Base-by-base conservation (phyloP, 2,113 vertebrate genomes). In the Engraulis encrasicolus region DNA sequence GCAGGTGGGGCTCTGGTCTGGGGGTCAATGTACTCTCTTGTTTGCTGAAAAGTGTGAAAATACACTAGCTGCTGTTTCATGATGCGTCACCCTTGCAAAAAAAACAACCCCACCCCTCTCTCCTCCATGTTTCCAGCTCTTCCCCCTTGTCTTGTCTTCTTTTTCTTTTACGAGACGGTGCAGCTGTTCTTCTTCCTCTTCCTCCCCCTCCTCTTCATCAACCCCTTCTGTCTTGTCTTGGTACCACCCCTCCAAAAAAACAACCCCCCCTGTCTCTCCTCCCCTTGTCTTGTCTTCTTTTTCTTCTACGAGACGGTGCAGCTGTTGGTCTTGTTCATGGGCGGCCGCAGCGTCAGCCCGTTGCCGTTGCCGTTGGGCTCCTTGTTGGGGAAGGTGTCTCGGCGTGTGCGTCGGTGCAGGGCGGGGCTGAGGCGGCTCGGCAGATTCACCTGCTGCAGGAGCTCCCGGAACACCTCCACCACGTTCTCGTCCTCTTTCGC, bases 301-400 rank as follows among this genome's bases (percentile, higher is more conserved):
- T 58, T 9, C 0, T 0, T 48, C 94, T 95, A 98, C 38, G 96
- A 97, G 91, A 98, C 74, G 0, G 91, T 91, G 83, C 97, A 98
- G 92, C 97, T 97, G 93, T 98, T 98, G 92, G 97, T 96, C 90
- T 98, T 98, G 93, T 97, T 97, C 96, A 98, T 98, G 84, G 97
- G 97, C 0, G 97, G 97, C 80, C 97, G 86, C 37, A 94, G n/a
- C n/a, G n/a, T n/a, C n/a, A n/a, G 84, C n/a, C 86, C 84, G n/a
- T 85, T 91, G 89, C 95, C 94, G 78, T n/a, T n/a, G n/a, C n/a
- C n/a, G n/a, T n/a, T n/a, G n/a, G n/a, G n/a, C n/a, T n/a, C n/a
- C n/a, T n/a, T n/a, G n/a, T 95, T 97, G 11, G 96, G 96, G 78
- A 97, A 93, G 1, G 97, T 98, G 92, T 97, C 96, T 85, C 97